Conservation (phyloP, 2,797 vertebrate genomes). For the Glyptemys insculpta region DNA sequence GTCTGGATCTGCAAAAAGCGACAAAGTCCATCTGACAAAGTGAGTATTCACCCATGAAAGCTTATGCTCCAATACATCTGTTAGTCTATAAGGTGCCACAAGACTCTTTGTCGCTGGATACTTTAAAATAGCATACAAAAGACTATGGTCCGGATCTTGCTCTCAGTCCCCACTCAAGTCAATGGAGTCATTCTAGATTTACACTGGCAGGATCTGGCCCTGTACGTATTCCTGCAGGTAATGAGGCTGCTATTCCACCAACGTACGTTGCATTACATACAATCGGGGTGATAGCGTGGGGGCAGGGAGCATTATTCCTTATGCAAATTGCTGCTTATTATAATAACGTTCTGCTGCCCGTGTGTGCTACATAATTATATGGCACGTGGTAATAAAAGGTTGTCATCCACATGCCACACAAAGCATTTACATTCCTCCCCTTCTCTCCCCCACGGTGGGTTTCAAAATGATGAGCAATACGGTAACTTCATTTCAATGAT, state of each 20-base stretch:
- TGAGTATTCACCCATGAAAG: too few relatives aligned
- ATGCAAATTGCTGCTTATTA: background rate
- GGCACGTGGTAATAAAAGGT: background rate
- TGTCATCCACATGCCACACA: background rate
- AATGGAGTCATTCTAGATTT: background rate
- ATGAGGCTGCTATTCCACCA: background rate
- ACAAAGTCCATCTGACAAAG: too few relatives aligned
- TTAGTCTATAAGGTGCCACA: too few relatives aligned
- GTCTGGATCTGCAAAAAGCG: too few relatives aligned
- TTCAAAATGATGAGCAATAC: background rate
- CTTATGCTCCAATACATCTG: too few relatives aligned
- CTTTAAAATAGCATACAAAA: background rate
- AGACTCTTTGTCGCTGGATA: background rate
- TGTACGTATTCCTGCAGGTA: background rate
- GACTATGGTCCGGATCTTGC: background rate
- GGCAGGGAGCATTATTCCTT: background rate
- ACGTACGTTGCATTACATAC: background rate
- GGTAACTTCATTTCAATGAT: background rate
- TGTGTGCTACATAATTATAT: background rate
- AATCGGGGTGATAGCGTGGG: background rate
- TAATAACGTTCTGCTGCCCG: background rate
- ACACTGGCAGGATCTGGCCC: background rate
- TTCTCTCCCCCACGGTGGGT: background rate
- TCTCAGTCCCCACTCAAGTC: background rate
- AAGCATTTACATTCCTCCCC: background rate